These are phyloP conservation scores for Mythimna impura DNA, from an alignment of 2,888 invertebrate species.

Conservation along the genomic window DNA sequence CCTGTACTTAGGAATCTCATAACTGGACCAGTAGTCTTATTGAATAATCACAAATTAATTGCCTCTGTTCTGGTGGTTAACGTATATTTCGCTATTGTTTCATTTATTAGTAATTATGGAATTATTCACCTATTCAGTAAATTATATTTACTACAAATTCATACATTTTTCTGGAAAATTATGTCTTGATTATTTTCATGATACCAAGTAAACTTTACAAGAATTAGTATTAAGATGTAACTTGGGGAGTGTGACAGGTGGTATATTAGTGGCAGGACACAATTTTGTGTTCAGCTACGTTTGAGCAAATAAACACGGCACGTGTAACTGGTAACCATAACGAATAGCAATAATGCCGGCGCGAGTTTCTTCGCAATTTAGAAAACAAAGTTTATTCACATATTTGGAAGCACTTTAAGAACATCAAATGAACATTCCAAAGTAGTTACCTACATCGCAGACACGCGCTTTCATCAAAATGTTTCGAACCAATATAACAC, in stretches of 20 bases:
- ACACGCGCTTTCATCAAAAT: conserved; percentile 36
- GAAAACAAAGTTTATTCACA: conserved; percentile 26
- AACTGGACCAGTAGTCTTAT: conserved; percentile 74
- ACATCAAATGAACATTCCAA: conserved; percentile 51
- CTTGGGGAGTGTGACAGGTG: conserved; percentile 59
- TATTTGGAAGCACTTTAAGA: conserved; percentile 65
- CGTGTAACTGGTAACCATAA: conserved; percentile 34
- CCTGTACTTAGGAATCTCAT: conserved; percentile 79
- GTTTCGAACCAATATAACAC: conserved; percentile 79
- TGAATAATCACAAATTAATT: conserved; percentile 71
- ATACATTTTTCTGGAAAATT: conserved; percentile 32
- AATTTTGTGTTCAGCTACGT: conserved; percentile 35
- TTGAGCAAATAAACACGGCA: conserved; percentile 64
- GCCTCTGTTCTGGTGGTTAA: conserved; percentile 48
- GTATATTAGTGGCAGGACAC: conserved; percentile 56
- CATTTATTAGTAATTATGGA: conserved; percentile 34
- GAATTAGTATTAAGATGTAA: conserved; percentile 46
- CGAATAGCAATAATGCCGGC: conserved; percentile 29
- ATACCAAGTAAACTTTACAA: conserved; percentile 36
- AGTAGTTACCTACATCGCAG: conserved; percentile 25
- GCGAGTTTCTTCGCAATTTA: conserved; percentile 23
- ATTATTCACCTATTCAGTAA: conserved; percentile 47
- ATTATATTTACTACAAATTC: conserved; percentile 54
- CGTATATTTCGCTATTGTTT: conserved; percentile 43
- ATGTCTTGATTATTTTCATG: conserved; percentile 36